Evolutionary conservation across 1,140 invertebrate species (phyloP).

Genomic region (Calephelis nemesis): DNA sequence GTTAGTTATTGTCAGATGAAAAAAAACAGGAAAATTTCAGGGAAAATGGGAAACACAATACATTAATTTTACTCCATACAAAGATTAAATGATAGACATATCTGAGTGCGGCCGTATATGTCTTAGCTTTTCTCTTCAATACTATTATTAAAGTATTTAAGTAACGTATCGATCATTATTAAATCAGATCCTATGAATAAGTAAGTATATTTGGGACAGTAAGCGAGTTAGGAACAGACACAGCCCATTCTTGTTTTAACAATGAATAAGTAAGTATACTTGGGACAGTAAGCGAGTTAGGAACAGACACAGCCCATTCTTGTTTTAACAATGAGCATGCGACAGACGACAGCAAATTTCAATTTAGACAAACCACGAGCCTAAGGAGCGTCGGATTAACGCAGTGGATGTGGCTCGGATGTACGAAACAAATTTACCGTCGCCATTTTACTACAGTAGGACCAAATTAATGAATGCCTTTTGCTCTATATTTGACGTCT

Average conservation of each 20-base stretch:
- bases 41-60: too few species aligned
- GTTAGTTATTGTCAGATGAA: too few species aligned
- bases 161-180: too few species aligned
- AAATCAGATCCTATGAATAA: neutral
- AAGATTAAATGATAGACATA: too few species aligned
- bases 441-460: neutral
- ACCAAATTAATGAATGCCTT: too few species aligned
- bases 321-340: constrained; percentile 17
- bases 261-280: neutral
- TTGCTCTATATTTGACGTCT: too few species aligned
- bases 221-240: neutral
- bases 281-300: constrained; percentile 4
- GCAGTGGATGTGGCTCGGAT: constrained; percentile 19
- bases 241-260: constrained; percentile 16
- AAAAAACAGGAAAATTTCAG: too few species aligned
- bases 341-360: constrained; percentile 50
- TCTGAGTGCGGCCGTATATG: too few species aligned
- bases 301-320: constrained; percentile 10
- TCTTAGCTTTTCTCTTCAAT: too few species aligned
- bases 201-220: neutral
- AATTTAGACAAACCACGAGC: constrained; percentile 63
- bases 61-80: too few species aligned
- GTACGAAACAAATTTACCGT: constrained; percentile 12
- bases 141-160: too few species aligned
- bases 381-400: constrained; percentile 42